phyloP scores from a whole-genome alignment of 2,888 invertebrate genomes.

The Corythucha ciliata region DNA sequence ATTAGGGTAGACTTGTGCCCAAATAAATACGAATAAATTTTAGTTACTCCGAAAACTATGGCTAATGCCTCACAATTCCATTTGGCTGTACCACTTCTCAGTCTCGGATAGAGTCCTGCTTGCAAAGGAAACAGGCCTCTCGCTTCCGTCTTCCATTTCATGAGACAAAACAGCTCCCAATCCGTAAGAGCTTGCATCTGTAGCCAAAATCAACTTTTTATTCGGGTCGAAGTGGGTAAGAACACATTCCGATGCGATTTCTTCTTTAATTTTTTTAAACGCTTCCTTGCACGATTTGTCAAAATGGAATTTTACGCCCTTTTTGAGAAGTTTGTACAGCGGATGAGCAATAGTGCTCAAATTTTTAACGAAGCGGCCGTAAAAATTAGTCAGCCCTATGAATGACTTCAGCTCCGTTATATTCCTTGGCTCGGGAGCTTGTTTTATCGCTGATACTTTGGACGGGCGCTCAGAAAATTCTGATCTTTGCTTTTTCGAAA shows the following conservation, averaged over 20 bases:
- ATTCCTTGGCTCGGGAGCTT: constrained; percentile 27
- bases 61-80: neutral
- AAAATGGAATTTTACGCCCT: neutral
- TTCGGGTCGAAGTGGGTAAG: constrained; percentile 23
- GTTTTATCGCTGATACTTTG: constrained; percentile 18
- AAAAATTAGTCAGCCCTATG: constrained; percentile 40
- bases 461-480: constrained; percentile 19
- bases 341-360: constrained; percentile 5
- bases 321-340: neutral
- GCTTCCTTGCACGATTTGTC: constrained; percentile 3
- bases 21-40: too few species aligned
- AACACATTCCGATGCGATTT: constrained; percentile 17
- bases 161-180: constrained; percentile 10
- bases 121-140: neutral
- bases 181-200: neutral
- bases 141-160: constrained; percentile 3
- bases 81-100: too few species aligned
- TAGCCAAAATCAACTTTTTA: constrained; percentile 6
- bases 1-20: too few species aligned
- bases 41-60: neutral
- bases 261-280: constrained; percentile 21
- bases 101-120: constrained; percentile 2
- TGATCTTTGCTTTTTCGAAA: constrained; percentile 12
- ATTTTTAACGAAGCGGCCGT: constrained; percentile 31
- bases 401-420: constrained; percentile 30